These are phyloP conservation scores for Thermophis baileyi DNA, from an alignment of 2,113 vertebrate genomes.

Conservation along the genomic window DNA sequence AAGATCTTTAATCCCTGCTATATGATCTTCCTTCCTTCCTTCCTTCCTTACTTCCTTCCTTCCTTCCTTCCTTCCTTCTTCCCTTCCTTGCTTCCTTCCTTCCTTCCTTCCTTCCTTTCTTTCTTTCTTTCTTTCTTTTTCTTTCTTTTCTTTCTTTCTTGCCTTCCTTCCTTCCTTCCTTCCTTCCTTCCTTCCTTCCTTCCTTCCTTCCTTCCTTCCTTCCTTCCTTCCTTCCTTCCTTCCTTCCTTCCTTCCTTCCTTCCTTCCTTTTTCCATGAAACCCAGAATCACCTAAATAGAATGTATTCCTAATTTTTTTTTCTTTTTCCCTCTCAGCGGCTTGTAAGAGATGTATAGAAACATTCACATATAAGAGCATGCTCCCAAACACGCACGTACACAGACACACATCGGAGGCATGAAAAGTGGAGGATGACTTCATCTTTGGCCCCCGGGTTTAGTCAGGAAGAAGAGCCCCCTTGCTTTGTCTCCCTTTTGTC, in stretches of 20 bases:
- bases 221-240: too few relatives aligned
- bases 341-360: neutral
- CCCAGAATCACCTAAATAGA: neutral
- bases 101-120: fast-evolving
- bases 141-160: too few relatives aligned
- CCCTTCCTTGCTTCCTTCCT: fast-evolving
- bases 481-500: neutral
- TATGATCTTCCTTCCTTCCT: neutral
- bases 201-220: too few relatives aligned
- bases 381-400: neutral
- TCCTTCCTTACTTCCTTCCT: too few relatives aligned
- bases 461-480: neutral
- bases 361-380: neutral
- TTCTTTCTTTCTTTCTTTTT: too few relatives aligned
- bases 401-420: neutral
- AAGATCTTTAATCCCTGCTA: neutral
- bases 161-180: too few relatives aligned
- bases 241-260: neutral
- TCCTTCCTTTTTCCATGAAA: neutral
- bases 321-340: neutral
- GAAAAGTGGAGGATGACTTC: neutral
- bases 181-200: fast-evolving
- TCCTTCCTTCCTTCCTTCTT: too few relatives aligned
- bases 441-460: neutral
- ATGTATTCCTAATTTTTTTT: neutral